Evolutionary conservation across 2,113 vertebrate genomes (phyloP), one percentile per base, ranked within the genome.

Genomic region (Plestiodon gilberti): DNA sequence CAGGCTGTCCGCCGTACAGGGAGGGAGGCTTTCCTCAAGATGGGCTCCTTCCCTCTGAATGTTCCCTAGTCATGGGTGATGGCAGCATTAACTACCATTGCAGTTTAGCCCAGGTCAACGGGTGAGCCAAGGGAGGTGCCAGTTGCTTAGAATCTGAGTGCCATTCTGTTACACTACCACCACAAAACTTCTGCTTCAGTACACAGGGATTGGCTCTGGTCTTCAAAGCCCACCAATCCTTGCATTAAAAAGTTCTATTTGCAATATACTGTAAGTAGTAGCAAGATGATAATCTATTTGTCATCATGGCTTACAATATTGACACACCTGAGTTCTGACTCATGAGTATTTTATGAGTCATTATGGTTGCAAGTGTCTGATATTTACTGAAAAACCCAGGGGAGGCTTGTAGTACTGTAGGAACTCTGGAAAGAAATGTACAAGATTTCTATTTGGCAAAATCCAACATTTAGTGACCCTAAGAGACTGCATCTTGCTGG

Each of bases 361-460:
- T 3, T 84, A 86, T 89, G 10, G 4, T 0, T 48, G n/a, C 40
- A 5, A 1, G 1, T 40, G 25, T 62, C 30, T 83, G 74, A 59
- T 88, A 62, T 73, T 85, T 65, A 82, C 8, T 48, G 59, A 43
- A 78, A 91, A 86, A 85, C n/a, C 64, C 84, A 9, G 6, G 80
- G 35, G 62, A 82, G 48, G 22, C 33, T 79, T n/a, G 3, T 65
- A 2, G 9, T 67, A 48, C 15, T 86, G 79, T 1, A 84, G 77
- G 87, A 84, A 0, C 6, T 67, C 1, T 1, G 35, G 38, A 38
- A 1, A 71, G 43, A 81, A 82, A 81, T 83, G 78, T 43, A 30
- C 13, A 71, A 81, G 0, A 0, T 52, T 86, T 86, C 38, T 59
- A n/a, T 17, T 87, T 89, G 85, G 75, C 69, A 89, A 89, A 20